phyloP scores from a whole-genome alignment of 2,888 invertebrate genomes.

The Dysmachus trigonus region DNA sequence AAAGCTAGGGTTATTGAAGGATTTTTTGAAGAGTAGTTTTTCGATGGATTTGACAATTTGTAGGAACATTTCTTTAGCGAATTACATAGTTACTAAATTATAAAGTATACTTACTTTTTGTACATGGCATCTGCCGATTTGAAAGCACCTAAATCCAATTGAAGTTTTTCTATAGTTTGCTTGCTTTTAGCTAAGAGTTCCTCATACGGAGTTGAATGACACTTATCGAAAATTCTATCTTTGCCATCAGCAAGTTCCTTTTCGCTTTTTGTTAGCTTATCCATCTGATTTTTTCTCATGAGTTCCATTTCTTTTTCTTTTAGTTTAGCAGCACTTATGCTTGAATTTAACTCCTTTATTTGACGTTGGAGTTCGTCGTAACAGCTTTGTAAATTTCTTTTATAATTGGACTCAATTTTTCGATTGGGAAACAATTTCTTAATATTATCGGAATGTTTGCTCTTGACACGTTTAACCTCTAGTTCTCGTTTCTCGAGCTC shows the following conservation, averaged over 20 bases:
- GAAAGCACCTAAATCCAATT: slow-evolving; percentile 66
- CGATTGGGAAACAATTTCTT: slow-evolving; percentile 70
- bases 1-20: neutral
- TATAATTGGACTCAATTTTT: slow-evolving; percentile 72
- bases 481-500: slow-evolving; percentile 64
- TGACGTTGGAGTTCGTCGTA: slow-evolving; percentile 68
- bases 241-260: slow-evolving; percentile 70
- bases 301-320: slow-evolving; percentile 67
- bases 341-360: slow-evolving; percentile 67
- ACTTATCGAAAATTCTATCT: slow-evolving; percentile 69
- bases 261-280: slow-evolving; percentile 69
- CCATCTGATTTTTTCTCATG: slow-evolving; percentile 71
- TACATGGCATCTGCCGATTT: slow-evolving; percentile 63
- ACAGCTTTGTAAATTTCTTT: slow-evolving; percentile 67
- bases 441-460: slow-evolving; percentile 75
- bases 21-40: neutral
- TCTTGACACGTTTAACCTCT: slow-evolving; percentile 71
- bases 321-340: slow-evolving; percentile 65
- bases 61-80: neutral
- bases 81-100: too few relatives aligned
- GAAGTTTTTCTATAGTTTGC: slow-evolving; percentile 73
- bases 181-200: slow-evolving; percentile 71
- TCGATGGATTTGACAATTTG: neutral
- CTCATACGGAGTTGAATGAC: slow-evolving; percentile 71
- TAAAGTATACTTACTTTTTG: slow-evolving; percentile 57